Base-by-base conservation (phyloP, 1,140 invertebrate genomes). In the Lerema accius region DNA sequence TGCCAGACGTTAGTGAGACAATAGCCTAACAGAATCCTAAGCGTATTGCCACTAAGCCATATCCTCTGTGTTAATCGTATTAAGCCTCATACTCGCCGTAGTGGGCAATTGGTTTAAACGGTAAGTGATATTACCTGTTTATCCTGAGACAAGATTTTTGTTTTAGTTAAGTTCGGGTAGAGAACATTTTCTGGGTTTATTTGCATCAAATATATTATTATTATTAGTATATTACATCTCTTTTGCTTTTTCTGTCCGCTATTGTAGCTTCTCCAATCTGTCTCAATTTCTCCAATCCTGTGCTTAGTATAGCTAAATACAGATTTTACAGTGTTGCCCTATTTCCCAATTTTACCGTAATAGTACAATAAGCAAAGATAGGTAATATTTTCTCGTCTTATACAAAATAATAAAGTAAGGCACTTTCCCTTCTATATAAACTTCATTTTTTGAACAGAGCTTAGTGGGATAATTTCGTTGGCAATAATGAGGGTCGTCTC, bases 41-140 rank as follows among this genome's bases (percentile, higher is more conserved):
- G n/a, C n/a, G n/a, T n/a, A n/a, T n/a, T n/a, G n/a, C n/a, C n/a
- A n/a, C n/a, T n/a, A n/a, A n/a, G n/a, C n/a, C n/a, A n/a, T n/a
- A n/a, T n/a, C n/a, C n/a, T n/a, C n/a, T n/a, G n/a, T n/a, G n/a
- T n/a, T 7, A 32, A 32, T 32, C 7, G 28, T 32, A 23, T 23
- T 46, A 46, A 1, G 17, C 17, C 15, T 4, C 43, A 46, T 46
- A 23, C 19, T 46, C 19, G 11, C 43, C 16, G 40, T 15, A 23
- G 17, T 10, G 3, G 7, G 43, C 4, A 46, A 46, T 46, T 46
- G 17, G 4, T 46, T 17, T 23, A 23, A 46, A 46, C 43, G 43
- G 13, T 43, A 43, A 43, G 16, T 43, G 42, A 43, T 43, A 43
- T 43, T 17, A 43, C 42, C 15, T 43, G 28, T 43, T 43, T 43